Base-by-base conservation (phyloP, 2,797 vertebrate species). In the Crax fasciolata region DNA sequence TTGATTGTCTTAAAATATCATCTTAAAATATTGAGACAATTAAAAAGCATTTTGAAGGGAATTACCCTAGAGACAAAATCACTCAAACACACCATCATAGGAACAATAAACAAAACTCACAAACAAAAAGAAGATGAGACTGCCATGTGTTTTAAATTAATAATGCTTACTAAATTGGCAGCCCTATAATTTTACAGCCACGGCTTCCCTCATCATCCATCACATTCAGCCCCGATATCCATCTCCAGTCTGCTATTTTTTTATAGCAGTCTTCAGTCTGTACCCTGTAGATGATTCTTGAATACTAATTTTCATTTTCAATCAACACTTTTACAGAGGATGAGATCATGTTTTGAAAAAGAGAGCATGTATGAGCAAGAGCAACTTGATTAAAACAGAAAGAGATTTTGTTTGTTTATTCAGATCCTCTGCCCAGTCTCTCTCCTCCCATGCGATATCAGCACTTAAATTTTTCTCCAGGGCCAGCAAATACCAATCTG, bases 361-460 rank as follows among this genome's bases (percentile, higher is more conserved):
- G 54, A 92, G 32, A 93, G 59, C 90, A 39, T 76, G 93, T 76
- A 72, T 9, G 35, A 94, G 80, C 95, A 95, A 90, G 85, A 94
- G 27, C 59, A 94, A 67, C 85, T 89, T 51, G 59, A 91, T 87
- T 84, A 77, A 73, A 96, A 92, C 0, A 1, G 58, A 74, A 93
- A 75, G n/a, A 80, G 32, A 72, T 46, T 49, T 55, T 81, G 54
- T 94, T 92, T 93, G 79, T 93, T 91, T 92, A 49, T 74, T 90
- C 68, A 85, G 71, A 87, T 84, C 59, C 59, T 70, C 39, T 91
- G 30, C 71, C 51, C 52, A 49, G 3, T 58, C 63, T 84, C 48
- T 55, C 41, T 58, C 27, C n/a, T 91, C 94, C 77, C 61, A 88
- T 15, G 2, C 41, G 3, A 0, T 21, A 92, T 79, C 48, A 89